Evolutionary conservation across 2,797 vertebrate species (phyloP).

Genomic region (Chaetophractus vellerosus): DNA sequence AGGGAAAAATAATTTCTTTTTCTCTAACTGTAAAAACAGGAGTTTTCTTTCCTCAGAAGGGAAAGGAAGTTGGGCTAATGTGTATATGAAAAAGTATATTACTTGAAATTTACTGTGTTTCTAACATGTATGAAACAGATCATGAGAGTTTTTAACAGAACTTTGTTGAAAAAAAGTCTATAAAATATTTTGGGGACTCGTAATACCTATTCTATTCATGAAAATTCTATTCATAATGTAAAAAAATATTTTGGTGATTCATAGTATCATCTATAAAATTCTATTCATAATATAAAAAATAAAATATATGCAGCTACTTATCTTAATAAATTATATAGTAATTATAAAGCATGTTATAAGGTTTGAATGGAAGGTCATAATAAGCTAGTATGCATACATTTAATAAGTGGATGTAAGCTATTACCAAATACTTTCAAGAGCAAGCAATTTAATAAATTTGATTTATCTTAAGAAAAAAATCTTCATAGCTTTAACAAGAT

Average conservation of each 20-base stretch:
- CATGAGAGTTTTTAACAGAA: not conserved
- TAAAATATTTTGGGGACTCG: slow-evolving; percentile 3
- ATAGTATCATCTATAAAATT: not conserved
- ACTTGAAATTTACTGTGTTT: slow-evolving; percentile 1
- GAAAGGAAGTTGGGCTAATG: not conserved
- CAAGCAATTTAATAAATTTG: slow-evolving; percentile 36
- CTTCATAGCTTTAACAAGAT: slow-evolving; percentile 21
- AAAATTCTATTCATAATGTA: slow-evolving; percentile 23
- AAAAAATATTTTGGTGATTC: slow-evolving; percentile 23
- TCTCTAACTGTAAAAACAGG: not conserved
- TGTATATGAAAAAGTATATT: slow-evolving; percentile 30
- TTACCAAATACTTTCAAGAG: slow-evolving; percentile 40
- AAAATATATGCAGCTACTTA: not conserved
- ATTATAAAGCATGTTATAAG: slow-evolving; percentile 26
- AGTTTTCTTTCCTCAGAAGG: not conserved
- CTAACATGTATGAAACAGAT: not conserved
- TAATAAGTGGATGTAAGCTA: slow-evolving; percentile 20
- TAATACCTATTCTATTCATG: too few species aligned
- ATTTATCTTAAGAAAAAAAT: not conserved
- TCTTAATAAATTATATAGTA: slow-evolving; percentile 28
- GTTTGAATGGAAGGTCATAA: not conserved
- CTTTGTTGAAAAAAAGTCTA: not conserved
- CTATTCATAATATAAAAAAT: not conserved
- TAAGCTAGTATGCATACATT: not conserved
- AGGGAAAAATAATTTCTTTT: not conserved